These are phyloP conservation scores for Hypotaenidia okinawae DNA, from an alignment of 2,797 vertebrate species.

Conservation along the genomic window DNA sequence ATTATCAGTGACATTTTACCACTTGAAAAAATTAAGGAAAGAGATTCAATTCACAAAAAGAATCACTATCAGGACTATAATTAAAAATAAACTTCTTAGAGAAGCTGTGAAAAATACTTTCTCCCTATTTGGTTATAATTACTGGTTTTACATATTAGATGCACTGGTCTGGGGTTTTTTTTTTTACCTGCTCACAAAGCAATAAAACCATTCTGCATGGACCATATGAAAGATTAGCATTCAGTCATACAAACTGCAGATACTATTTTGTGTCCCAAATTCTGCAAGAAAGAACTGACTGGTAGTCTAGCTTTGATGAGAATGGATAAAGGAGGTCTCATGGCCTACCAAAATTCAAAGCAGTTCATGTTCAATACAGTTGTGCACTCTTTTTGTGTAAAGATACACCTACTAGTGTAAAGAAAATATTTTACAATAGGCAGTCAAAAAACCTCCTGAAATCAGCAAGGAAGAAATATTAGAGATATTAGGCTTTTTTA, in stretches of 20 bases:
- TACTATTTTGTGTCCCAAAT: neutral
- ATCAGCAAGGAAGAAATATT: neutral
- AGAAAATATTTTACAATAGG: neutral
- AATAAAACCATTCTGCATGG: neutral
- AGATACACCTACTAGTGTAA: neutral
- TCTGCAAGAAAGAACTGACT: neutral
- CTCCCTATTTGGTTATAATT: neutral
- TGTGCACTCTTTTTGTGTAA: neutral
- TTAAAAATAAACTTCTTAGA: neutral
- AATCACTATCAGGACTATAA: neutral
- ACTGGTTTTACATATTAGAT: neutral
- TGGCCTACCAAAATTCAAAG: neutral
- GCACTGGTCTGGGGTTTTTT: no score
- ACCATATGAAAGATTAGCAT: neutral
- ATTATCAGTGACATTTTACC: neutral
- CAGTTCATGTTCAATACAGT: neutral
- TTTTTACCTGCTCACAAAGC: neutral
- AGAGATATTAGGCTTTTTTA: neutral
- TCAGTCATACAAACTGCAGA: neutral
- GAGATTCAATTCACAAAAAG: neutral
- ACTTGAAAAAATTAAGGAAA: neutral
- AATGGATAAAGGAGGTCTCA: neutral
- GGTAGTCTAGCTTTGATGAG: neutral
- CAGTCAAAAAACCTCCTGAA: neutral
- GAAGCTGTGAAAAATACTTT: neutral